Evolutionary conservation across 2,797 vertebrate genomes (phyloP).

Genomic region (Jordanella pulchra): DNA sequence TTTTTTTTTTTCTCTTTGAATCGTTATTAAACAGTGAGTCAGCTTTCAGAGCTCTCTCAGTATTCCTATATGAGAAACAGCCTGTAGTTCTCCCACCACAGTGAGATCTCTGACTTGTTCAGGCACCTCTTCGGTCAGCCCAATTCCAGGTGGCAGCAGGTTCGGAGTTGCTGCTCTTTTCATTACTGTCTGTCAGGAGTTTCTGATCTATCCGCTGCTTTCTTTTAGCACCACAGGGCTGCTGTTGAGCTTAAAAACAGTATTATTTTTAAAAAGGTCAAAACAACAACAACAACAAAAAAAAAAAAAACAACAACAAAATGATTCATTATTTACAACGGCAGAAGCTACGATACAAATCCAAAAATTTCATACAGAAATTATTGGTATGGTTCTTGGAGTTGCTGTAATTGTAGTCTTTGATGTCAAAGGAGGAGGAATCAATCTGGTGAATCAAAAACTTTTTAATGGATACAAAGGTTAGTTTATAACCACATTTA

Average conservation of each 20-base stretch:
- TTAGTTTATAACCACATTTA: no score
- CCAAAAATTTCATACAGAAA: no score
- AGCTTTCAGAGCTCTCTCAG: constrained; percentile 45
- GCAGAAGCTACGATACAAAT: no score
- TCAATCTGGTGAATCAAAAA: no score
- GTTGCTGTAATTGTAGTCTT: no score
- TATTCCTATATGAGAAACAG: constrained; percentile 42
- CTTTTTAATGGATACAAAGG: no score
- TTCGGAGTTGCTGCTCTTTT: constrained; percentile 3
- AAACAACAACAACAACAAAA: no score
- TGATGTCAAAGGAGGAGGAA: no score
- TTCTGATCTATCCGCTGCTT: not conserved
- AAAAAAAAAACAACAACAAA: no score
- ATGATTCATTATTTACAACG: no score
- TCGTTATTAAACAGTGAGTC: constrained; percentile 35
- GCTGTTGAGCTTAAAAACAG: not conserved
- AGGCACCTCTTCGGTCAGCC: constrained; percentile 20
- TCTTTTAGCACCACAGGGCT: not conserved
- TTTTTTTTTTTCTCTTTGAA: constrained; percentile 14
- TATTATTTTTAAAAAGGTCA: not conserved
- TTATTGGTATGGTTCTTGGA: no score
- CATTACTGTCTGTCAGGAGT: not conserved
- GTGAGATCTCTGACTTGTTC: constrained; percentile 22
- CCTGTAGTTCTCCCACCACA: constrained; percentile 35
- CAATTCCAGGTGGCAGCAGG: constrained; percentile 4